Base-by-base conservation (phyloP, 2,888 invertebrate genomes). In the Cyaniris semiargus region DNA sequence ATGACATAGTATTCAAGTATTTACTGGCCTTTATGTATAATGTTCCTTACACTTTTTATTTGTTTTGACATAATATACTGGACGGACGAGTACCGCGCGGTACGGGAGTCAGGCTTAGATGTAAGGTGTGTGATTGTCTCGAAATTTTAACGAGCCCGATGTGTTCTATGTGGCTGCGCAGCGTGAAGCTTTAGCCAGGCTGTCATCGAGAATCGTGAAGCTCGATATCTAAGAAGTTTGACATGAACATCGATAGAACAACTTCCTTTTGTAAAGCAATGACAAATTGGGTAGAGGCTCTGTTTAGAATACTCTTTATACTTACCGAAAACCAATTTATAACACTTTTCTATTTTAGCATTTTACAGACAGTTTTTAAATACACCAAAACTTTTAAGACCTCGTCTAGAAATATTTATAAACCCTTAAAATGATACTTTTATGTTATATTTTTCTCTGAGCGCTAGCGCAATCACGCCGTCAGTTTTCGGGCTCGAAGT, bases 1-100 rank as follows among this genome's bases (percentile, higher is more conserved):
- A 87, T 89, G 92, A 90, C 90, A 89, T 92, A 91, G 92, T 88
- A 86, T 86, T 88, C 87, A 86, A 87, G 86, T 92, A 90, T 92
- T 90, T 92, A 92, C 88, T 91, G 91, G 91, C 90, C 90, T 89
- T 88, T 85, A 82, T 87, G 85, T 90, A 87, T 89, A 87, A 88
- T 87, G 87, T 90, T 90, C 85, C 88, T 79, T 85, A 84, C 82
- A 84, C 83, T 83, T 84, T 74, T 27, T 74, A 74, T 74, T 74
- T 74, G 13, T 48, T 83, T 88, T 85, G 83, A 84, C 85, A 83
- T 85, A 85, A 83, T 85, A 85, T 83, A 83, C 88, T 86, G 83
- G 84, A 85, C 81, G 80, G 80, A 79, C 83, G 85, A 86, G 90
- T 92, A 91, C 93, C 91, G 78, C 76, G 78, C 18, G 90, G 92